Percentiles rank a stretch among this genome's conserved stretches.
phyloP scores from a whole-genome alignment of 1,140 invertebrate genomes.

The Drosophila asahinai region DNA sequence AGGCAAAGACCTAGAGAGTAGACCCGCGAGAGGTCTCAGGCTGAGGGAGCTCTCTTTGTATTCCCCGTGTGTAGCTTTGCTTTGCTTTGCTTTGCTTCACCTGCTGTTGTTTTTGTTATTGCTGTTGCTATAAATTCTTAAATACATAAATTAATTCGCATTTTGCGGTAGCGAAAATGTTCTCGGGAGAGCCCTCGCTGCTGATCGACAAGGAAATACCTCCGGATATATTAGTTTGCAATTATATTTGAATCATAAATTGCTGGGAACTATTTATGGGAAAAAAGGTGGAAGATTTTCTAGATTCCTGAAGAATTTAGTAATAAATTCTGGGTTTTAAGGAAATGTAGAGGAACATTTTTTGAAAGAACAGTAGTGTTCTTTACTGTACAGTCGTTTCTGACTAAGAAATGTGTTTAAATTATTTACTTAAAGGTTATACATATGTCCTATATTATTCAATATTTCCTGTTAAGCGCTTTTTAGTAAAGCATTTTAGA shows the following conservation, averaged over 20 bases:
- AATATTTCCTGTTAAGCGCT: background rate
- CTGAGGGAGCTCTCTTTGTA: conserved; percentile 5
- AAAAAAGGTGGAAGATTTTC: background rate
- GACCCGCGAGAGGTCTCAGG: background rate
- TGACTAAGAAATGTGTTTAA: background rate
- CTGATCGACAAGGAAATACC: conserved; percentile 41
- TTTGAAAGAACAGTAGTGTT: background rate
- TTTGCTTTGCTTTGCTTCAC: conserved; percentile 22
- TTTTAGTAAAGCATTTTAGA: too few species aligned
- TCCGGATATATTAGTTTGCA: conserved; percentile 4
- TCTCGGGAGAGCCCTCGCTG: conserved; percentile 1
- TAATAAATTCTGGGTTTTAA: background rate
- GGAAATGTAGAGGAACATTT: accelerated
- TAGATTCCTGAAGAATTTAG: background rate
- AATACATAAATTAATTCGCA: conserved; percentile 76
- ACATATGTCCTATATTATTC: too few species aligned
- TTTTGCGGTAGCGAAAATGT: conserved; percentile 39
- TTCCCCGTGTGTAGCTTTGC: conserved; percentile 15
- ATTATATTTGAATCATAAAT: background rate
- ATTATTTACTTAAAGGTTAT: background rate
- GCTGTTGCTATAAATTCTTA: conserved; percentile 51
- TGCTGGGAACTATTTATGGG: background rate
- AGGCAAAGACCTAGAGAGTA: conserved; percentile 3
- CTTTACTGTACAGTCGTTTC: too few species aligned
- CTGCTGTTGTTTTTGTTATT: conserved; percentile 10